phyloP scores from a whole-genome alignment of 2,113 vertebrate genomes.

The Empidonax alnorum region DNA sequence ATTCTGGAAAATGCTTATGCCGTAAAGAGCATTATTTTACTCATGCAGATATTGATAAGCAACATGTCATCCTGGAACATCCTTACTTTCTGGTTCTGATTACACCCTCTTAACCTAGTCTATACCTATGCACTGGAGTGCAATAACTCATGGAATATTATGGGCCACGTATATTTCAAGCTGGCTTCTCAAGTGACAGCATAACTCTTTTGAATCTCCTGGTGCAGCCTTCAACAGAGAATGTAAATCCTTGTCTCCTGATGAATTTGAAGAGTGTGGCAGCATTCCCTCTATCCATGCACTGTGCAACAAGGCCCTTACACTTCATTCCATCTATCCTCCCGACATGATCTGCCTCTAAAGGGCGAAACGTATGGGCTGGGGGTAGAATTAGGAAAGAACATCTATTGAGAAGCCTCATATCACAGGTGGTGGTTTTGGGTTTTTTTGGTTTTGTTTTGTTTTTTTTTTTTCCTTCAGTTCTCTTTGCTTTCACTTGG shows the following conservation, averaged over 20 bases:
- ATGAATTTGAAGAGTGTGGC: neutral
- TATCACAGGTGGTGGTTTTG: neutral
- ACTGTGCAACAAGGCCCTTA: neutral
- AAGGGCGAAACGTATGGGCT: neutral
- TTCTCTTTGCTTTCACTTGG: neutral
- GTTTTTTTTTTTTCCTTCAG: neutral
- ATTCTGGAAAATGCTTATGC: neutral
- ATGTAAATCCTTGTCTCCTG: slow-evolving; percentile 41
- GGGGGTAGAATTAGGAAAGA: neutral
- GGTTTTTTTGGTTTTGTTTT: no score
- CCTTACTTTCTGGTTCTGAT: slow-evolving; percentile 66
- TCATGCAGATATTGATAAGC: slow-evolving; percentile 47
- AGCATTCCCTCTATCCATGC: neutral
- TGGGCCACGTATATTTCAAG: slow-evolving; percentile 13
- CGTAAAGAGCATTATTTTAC: neutral
- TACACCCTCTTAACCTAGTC: slow-evolving; percentile 60
- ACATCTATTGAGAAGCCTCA: neutral
- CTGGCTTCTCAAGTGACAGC: slow-evolving; percentile 54
- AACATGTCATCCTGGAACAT: slow-evolving; percentile 26
- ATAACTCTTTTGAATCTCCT: slow-evolving; percentile 49
- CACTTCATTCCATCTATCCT: neutral
- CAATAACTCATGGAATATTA: slow-evolving; percentile 59
- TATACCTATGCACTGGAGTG: slow-evolving; percentile 18
- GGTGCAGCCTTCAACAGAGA: slow-evolving; percentile 15
- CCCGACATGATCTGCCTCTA: neutral